Percentiles rank a stretch among this genome's conserved stretches.
Evolutionary conservation across 2,888 invertebrate genomes (phyloP).

Genomic region (Tipula unca): DNA sequence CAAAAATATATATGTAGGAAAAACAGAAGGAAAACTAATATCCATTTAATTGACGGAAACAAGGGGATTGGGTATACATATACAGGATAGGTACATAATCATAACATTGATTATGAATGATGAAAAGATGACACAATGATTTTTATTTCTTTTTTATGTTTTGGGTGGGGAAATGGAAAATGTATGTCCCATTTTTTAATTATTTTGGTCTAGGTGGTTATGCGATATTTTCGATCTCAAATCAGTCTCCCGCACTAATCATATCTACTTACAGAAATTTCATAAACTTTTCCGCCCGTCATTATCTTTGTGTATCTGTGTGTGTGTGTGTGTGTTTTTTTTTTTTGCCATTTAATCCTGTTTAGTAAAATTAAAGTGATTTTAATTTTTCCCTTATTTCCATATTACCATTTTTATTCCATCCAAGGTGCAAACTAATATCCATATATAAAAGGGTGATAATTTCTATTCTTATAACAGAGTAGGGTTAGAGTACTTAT

Average conservation of each 20-base stretch:
- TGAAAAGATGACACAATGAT: neutral
- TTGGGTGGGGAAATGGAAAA: neutral
- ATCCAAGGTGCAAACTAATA: neutral
- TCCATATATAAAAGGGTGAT: neutral
- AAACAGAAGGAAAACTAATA: neutral
- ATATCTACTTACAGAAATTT: no score
- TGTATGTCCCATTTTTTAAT: neutral
- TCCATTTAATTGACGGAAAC: neutral
- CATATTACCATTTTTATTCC: neutral
- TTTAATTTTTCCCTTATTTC: neutral
- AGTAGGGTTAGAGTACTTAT: neutral
- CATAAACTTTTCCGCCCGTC: neutral
- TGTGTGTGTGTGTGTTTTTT: neutral
- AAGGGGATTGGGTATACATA: neutral
- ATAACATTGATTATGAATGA: neutral
- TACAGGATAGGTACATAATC: neutral
- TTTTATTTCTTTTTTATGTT: neutral
- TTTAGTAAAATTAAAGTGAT: neutral
- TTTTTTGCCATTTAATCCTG: conserved; percentile 1
- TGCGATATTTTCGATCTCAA: neutral
- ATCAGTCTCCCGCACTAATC: neutral
- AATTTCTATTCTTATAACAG: neutral
- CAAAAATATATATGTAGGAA: neutral
- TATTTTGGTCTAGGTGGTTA: neutral
- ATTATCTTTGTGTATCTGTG: no score